Evolutionary conservation across 2,797 vertebrate genomes (phyloP).

Genomic region (Alectoris magna): DNA sequence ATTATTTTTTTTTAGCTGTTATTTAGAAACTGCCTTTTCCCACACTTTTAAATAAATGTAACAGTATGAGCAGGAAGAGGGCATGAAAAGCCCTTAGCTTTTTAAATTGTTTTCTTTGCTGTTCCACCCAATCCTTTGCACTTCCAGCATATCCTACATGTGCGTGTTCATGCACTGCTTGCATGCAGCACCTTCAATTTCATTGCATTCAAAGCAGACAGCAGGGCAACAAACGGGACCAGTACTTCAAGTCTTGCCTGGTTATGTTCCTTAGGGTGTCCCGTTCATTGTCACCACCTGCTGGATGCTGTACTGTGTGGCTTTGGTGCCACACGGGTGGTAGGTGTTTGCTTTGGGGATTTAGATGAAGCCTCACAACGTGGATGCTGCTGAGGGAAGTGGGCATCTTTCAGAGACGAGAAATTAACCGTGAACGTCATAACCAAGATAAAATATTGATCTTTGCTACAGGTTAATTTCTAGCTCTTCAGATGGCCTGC

Average conservation of each 20-base stretch:
- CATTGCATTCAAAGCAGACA: neutral
- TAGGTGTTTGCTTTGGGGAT: neutral
- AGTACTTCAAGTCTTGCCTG: neutral
- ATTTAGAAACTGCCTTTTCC: neutral
- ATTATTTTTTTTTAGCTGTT: neutral
- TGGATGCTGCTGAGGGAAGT: neutral
- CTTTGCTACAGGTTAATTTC: neutral
- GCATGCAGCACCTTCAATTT: accelerated
- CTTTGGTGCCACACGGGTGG: accelerated
- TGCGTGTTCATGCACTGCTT: accelerated
- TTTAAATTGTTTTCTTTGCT: neutral
- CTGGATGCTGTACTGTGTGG: accelerated
- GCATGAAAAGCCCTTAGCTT: neutral
- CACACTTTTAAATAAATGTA: neutral
- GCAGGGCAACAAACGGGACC: accelerated
- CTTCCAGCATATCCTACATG: neutral
- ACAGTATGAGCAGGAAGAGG: neutral
- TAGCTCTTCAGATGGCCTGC: neutral
- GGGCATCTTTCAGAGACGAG: neutral
- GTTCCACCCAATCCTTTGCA: neutral
- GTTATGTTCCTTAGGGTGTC: neutral
- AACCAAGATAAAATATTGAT: neutral
- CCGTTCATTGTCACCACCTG: neutral
- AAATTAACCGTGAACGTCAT: neutral
- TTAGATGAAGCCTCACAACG: neutral